These are phyloP conservation scores for Luffia ferchaultella DNA, from an alignment of 2,888 invertebrate genomes.

Conservation along the genomic window DNA sequence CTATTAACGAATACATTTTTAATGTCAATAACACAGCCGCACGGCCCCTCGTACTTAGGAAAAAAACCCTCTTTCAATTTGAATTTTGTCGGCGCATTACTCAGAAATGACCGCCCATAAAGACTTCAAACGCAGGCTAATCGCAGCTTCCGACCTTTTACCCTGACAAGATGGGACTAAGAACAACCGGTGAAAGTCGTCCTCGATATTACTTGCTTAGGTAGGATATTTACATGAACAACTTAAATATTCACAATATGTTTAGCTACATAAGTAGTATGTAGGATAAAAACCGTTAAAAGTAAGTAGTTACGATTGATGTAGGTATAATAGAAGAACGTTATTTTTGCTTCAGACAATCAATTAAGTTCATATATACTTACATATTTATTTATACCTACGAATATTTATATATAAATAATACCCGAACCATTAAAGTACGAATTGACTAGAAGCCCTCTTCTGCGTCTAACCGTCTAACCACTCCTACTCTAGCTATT, in stretches of 20 bases:
- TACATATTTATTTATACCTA: too few relatives aligned
- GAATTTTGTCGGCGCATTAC: slow-evolving; percentile 55
- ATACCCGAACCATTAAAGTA: too few relatives aligned
- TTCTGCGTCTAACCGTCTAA: too few relatives aligned
- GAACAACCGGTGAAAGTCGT: slow-evolving; percentile 10
- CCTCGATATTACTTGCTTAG: background rate
- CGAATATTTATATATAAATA: too few relatives aligned
- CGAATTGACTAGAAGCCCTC: too few relatives aligned
- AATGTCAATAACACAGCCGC: background rate
- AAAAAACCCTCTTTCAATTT: slow-evolving; percentile 35
- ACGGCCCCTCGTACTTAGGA: background rate
- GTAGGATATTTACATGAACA: background rate
- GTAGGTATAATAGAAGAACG: too few relatives aligned
- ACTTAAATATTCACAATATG: background rate
- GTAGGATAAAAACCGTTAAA: too few relatives aligned
- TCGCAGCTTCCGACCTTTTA: slow-evolving; percentile 60
- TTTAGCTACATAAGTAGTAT: slow-evolving; percentile 10
- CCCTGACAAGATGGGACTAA: slow-evolving; percentile 39
- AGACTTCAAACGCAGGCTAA: slow-evolving; percentile 61
- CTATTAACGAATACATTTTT: too few relatives aligned
- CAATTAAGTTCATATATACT: too few relatives aligned
- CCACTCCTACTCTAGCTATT: too few relatives aligned
- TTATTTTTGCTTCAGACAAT: too few relatives aligned
- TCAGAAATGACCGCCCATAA: slow-evolving; percentile 55
- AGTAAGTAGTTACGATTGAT: too few relatives aligned